Percentiles rank a stretch among this genome's conserved stretches.
These are phyloP conservation scores for Venustaconcha ellipsiformis DNA, from an alignment of 1,140 invertebrate genomes.

Conservation along the genomic window DNA sequence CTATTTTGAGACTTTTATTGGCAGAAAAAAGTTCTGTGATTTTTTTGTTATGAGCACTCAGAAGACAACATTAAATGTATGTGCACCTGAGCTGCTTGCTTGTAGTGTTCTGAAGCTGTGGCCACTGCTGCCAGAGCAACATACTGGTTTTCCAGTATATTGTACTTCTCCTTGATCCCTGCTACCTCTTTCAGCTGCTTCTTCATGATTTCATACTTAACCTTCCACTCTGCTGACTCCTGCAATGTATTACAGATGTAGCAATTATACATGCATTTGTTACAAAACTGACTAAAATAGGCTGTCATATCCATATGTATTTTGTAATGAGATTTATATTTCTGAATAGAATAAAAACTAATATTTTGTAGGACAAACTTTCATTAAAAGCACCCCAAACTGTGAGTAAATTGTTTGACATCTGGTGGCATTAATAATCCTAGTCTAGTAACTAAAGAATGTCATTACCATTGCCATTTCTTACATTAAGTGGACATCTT, in stretches of 20 bases:
- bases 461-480: too few species aligned
- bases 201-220: conserved; percentile 21
- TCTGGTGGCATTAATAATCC: too few species aligned
- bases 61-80: too few species aligned
- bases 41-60: too few species aligned
- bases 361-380: not conserved
- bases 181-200: conserved; percentile 23
- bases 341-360: not conserved
- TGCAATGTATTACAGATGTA: not conserved
- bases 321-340: not conserved
- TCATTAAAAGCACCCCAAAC: not conserved
- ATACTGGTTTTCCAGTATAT: conserved; percentile 24
- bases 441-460: too few species aligned
- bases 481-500: too few species aligned
- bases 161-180: conserved; percentile 27
- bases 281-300: not conserved
- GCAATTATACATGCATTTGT: not conserved
- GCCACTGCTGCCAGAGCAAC: conserved; percentile 22
- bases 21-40: too few species aligned
- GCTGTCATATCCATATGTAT: not conserved
- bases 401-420: not conserved
- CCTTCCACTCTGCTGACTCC: conserved; percentile 27
- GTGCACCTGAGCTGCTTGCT: too few species aligned
- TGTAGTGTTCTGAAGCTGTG: conserved; percentile 11
- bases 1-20: too few species aligned